Conservation (phyloP, 2,797 vertebrate species). For the Molossus molossus region DNA sequence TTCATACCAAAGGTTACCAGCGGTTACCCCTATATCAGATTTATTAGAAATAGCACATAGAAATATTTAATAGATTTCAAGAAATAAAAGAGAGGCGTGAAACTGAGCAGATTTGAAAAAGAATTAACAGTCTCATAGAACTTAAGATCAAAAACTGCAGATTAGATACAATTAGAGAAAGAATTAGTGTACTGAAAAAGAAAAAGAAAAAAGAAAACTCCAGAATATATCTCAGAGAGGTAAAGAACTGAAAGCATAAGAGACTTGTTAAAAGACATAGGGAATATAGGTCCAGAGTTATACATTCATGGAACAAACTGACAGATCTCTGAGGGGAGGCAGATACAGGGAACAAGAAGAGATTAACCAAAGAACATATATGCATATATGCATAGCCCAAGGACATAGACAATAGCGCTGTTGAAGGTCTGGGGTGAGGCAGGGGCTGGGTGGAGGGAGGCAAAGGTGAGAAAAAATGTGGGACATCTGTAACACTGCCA, state of each 20-base stretch:
- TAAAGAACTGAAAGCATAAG: conserved; percentile 11
- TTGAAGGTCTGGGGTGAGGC: background rate
- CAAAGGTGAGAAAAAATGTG: background rate
- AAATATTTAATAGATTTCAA: conserved; percentile 29
- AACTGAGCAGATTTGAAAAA: conserved; percentile 24
- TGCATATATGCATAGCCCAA: background rate
- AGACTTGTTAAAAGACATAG: background rate
- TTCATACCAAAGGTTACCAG: background rate
- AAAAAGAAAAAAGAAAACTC: background rate
- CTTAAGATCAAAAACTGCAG: background rate
- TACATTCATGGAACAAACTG: background rate
- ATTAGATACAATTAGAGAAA: conserved; percentile 14
- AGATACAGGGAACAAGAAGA: background rate
- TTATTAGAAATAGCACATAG: background rate
- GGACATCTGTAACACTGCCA: background rate
- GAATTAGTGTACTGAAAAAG: background rate
- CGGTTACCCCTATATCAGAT: background rate
- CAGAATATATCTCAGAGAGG: background rate
- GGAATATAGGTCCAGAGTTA: background rate
- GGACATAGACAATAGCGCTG: background rate
- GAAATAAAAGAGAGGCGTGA: background rate
- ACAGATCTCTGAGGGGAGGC: background rate
- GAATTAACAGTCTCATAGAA: background rate
- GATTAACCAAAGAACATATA: background rate
- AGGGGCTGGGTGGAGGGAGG: background rate